These are phyloP conservation scores for Austrolebias charrua DNA, from an alignment of 2,797 vertebrate genomes.

Conservation along the genomic window DNA sequence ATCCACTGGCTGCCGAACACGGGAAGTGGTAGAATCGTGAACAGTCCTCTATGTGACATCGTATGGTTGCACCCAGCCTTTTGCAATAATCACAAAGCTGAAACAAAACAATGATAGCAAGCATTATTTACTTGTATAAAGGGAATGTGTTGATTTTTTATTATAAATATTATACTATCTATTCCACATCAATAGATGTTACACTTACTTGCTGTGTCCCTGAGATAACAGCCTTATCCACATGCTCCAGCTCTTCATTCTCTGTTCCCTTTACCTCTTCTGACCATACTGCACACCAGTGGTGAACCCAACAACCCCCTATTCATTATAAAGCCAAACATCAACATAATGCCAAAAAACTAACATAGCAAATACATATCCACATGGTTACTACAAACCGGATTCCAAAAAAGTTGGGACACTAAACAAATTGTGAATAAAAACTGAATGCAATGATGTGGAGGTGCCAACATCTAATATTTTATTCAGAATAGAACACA, in stretches of 20 bases:
- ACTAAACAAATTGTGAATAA: too few species aligned
- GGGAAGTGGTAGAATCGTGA: conserved; percentile 96
- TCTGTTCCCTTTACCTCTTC: conserved; percentile 81
- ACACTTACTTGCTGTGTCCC: conserved; percentile 93
- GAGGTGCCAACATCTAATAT: too few species aligned
- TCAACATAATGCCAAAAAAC: conserved; percentile 10
- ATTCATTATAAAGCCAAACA: conserved; percentile 27
- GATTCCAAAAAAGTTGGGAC: too few species aligned
- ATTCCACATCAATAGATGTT: conserved; percentile 7
- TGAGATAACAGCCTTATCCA: conserved; percentile 98
- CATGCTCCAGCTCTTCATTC: conserved; percentile 82
- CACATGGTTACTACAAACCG: background rate
- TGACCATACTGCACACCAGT: conserved; percentile 96
- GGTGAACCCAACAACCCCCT: conserved; percentile 96
- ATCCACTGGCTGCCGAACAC: conserved; percentile 91
- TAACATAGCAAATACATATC: background rate
- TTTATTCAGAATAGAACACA: too few species aligned
- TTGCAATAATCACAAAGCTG: conserved; percentile 97
- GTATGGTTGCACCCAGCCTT: conserved; percentile 93
- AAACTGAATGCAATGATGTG: too few species aligned
- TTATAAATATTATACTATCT: background rate
- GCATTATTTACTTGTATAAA: conserved; percentile 5
- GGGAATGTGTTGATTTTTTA: background rate
- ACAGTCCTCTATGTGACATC: conserved; percentile 90
- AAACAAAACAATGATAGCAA: conserved; percentile 18